Percentiles rank a stretch among this genome's conserved stretches.
phyloP scores from a whole-genome alignment of 92 coral and sea anemone species.

The Ricordea florida region DNA sequence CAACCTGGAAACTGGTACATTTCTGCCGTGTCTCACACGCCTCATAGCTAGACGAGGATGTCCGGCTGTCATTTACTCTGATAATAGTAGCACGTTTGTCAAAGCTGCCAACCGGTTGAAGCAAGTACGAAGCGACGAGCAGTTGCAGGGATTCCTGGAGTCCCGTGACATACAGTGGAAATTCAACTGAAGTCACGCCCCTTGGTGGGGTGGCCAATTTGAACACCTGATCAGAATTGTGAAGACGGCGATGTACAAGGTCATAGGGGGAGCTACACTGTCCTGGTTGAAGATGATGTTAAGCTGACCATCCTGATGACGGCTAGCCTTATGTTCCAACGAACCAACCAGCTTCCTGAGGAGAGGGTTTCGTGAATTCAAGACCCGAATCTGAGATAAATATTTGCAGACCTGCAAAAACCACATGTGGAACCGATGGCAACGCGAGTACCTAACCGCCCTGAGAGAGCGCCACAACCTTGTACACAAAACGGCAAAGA shows the following conservation, averaged over 20 bases:
- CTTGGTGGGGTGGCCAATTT: conserved; percentile 63
- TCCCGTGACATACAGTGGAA: conserved; percentile 23
- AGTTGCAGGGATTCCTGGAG: conserved; percentile 24
- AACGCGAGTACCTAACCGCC: conserved; percentile 47
- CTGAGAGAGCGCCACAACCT: conserved; percentile 47
- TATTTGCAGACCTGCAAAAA: conserved; percentile 33
- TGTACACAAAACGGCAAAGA: conserved; percentile 29
- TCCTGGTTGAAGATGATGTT: conserved; percentile 62
- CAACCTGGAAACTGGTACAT: conserved; percentile 6
- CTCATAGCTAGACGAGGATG: conserved; percentile 11
- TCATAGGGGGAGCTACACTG: conserved; percentile 49
- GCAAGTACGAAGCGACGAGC: conserved; percentile 34
- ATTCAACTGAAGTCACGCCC: conserved; percentile 41
- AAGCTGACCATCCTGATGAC: conserved; percentile 46
- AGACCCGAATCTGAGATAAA: conserved; percentile 11
- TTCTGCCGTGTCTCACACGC: not conserved
- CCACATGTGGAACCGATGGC: conserved; percentile 33
- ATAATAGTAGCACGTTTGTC: conserved; percentile 36
- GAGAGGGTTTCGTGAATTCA: conserved; percentile 13
- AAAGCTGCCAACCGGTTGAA: conserved; percentile 39
- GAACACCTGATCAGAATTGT: conserved; percentile 48
- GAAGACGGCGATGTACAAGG: conserved; percentile 48
- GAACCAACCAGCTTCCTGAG: conserved; percentile 35
- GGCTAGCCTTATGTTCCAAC: conserved; percentile 40
- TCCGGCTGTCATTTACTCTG: conserved; percentile 36